Base-by-base conservation (phyloP, 1,140 invertebrate genomes). In the Zaprionus vittiger region DNA sequence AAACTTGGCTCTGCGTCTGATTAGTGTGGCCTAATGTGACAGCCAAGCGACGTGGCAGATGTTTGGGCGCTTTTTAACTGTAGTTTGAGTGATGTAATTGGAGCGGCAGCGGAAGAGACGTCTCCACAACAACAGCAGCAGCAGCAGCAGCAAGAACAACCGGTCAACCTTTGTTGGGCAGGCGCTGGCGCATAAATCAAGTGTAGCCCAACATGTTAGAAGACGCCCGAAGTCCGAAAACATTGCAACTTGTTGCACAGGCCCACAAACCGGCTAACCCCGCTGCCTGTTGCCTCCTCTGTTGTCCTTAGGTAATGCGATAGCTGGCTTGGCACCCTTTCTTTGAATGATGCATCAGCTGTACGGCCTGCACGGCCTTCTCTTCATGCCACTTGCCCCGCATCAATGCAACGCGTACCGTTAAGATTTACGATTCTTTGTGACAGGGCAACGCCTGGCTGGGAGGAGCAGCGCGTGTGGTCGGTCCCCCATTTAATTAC, bases 61-160 rank as follows among this genome's bases (percentile, higher is more conserved):
- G 76, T 71, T 71, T 76, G 68, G 76, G 67, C 70, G 54, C 70
- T 62, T 64, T 62, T 76, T 82, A 77, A 87, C 83, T 86, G 80
- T 83, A 70, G 64, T 87, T 89, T 89, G 85, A 87, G 74, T 87
- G 84, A 87, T 87, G 85, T 90, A 87, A 90, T 90, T 87, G 84
- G 84, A 87, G 85, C 83, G 78, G 56, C 68, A 22, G 1, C 41
- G 22, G 2, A 47, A 17, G 72, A 73, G 37, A 17, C 62, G n/a
- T 9, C 52, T 5, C 9, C 63, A 26, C 24, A 14, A 38, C 17
- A 17, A 14, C 28, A 15, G 62, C 62, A 34, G 28, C 28, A 28
- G 28, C 34, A 38, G 34, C 28, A 37, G 3, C 2, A 41, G 7
- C 55, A 57, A n/a, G n/a, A 28, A 12, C 56, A 62, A 62, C 28